Base-by-base conservation (phyloP, 2,888 invertebrate genomes). In the Geotrupes spiniger region DNA sequence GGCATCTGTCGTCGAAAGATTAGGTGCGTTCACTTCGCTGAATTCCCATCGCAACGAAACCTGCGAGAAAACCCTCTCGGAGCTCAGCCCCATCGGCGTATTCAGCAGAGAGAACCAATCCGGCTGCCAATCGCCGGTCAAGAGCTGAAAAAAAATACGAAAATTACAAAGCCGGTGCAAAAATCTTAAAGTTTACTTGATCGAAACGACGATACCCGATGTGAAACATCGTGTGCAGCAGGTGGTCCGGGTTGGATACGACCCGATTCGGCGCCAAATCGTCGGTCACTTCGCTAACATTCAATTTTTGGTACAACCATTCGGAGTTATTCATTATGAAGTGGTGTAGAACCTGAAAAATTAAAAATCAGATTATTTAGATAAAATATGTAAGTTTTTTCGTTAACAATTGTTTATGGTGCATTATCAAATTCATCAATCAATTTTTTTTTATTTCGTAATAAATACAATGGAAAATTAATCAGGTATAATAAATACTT, bases 181-280 rank as follows among this genome's bases (percentile, higher is more conserved):
- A 3, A 42, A 46, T 36, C 28, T 25, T 38, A 14, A 5, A 1
- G 15, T 16, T 15, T 61, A 87, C 87, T 79, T 89, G 86, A 73
- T 91, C 89, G 65, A 90, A 90, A 0, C 83, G 81, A 11, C 77
- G 75, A 51, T 82, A 76, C 8, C 87, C 89, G 48, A 90, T 88
- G 63, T 87, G 87, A 63, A 90, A 91, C 89, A 90, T 89, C 4
- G 82, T 81, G 63, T 86, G 83, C 0, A 89, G 71, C 8, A 90
- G 71, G 0, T 83, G 80, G 0, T 78, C 74, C 29, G 68, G 63
- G 9, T 62, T 60, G 52, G 72, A 66, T 16, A 57, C 49, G 5
- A 64, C 62, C 49, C 58, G 60, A 53, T 69, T 70, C 2, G 71
- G 67, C 56, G 61, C 46, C 46, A 62, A 75, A 51, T 54, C 72